Evolutionary conservation across 2,113 vertebrate species (phyloP).

Genomic region (Naja naja): DNA sequence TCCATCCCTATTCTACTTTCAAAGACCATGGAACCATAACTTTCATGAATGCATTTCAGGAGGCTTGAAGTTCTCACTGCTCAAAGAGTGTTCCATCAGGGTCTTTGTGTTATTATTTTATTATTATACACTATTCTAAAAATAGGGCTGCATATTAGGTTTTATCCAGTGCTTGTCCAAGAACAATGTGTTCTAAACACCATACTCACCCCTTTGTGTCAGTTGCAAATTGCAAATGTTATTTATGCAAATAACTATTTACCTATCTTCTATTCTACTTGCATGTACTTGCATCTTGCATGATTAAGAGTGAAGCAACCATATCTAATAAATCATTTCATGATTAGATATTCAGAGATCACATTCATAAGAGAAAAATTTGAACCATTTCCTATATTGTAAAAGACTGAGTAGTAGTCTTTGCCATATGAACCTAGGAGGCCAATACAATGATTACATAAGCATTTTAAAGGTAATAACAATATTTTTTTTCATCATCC

Average conservation of each 20-base stretch:
- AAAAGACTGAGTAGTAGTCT: neutral
- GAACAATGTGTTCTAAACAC: neutral
- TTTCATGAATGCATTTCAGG: neutral
- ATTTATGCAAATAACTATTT: neutral
- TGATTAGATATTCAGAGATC: neutral
- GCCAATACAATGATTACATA: neutral
- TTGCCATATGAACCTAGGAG: neutral
- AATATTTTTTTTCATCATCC: neutral
- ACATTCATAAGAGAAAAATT: neutral
- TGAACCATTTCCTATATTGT: neutral
- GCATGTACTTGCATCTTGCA: neutral
- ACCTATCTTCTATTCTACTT: neutral
- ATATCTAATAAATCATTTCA: neutral
- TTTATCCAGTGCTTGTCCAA: neutral
- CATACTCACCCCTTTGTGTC: neutral
- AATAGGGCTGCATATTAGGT: neutral
- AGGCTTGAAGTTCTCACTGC: neutral
- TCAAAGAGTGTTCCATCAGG: neutral
- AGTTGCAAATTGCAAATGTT: neutral
- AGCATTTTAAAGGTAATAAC: neutral
- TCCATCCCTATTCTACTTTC: neutral
- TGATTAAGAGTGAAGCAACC: neutral
- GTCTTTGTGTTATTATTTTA: neutral
- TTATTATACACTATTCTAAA: neutral
- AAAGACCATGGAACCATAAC: neutral